Percentiles rank a stretch among this genome's conserved stretches.
These are phyloP conservation scores for Zonotrichia leucophrys DNA, from an alignment of 2,113 vertebrate species.

Conservation along the genomic window DNA sequence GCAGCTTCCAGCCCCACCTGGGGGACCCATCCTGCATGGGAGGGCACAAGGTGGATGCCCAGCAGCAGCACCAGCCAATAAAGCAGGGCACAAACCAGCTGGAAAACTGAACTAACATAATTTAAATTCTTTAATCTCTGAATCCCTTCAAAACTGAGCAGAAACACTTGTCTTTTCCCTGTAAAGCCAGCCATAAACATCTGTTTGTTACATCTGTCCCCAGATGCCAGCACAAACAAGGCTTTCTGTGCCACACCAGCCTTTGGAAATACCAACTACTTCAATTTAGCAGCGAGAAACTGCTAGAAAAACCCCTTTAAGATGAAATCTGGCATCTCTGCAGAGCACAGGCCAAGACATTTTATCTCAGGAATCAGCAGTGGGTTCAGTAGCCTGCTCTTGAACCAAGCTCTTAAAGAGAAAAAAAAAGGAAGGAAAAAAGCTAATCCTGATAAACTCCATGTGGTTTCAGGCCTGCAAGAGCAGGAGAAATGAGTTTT, in stretches of 20 bases:
- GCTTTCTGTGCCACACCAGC: background rate
- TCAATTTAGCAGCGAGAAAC: background rate
- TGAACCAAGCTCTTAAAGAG: background rate
- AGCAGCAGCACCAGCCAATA: background rate
- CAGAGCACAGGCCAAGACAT: background rate
- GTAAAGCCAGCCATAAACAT: background rate
- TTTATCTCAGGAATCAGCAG: background rate
- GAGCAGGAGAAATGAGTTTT: background rate
- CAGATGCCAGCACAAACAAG: rapidly evolving
- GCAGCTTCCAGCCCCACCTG: background rate
- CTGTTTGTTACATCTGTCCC: background rate
- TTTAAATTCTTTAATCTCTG: background rate
- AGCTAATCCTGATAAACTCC: background rate
- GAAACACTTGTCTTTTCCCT: background rate
- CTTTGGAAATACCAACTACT: background rate
- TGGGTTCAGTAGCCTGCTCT: background rate
- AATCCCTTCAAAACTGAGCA: background rate
- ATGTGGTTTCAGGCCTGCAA: background rate
- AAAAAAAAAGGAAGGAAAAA: background rate
- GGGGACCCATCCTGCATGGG: too few species aligned
- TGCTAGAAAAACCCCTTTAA: background rate
- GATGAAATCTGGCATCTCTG: background rate
- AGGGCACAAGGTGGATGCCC: rapidly evolving
- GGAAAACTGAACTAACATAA: background rate
- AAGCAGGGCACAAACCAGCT: background rate